phyloP scores from a whole-genome alignment of 2,888 invertebrate species.

The Cheilosia impressa region DNA sequence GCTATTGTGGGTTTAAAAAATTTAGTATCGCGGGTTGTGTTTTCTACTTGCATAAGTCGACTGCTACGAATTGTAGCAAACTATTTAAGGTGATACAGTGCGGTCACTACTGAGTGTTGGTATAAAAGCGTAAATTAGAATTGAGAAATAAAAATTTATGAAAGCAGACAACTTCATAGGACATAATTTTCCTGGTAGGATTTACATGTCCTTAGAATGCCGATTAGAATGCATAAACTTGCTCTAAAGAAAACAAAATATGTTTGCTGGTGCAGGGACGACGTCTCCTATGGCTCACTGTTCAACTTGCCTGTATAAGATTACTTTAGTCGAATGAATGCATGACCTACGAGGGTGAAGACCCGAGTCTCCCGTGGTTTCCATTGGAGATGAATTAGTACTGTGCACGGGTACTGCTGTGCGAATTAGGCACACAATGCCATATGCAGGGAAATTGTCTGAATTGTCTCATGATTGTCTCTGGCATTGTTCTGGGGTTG shows the following conservation, averaged over 20 bases:
- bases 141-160: not conserved
- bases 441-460: not conserved
- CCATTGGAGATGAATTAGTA: not conserved
- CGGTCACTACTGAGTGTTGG: too few relatives aligned
- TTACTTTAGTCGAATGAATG: not conserved
- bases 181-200: not conserved
- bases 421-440: slow-evolving; percentile 4
- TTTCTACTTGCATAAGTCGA: too few relatives aligned
- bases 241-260: slow-evolving; percentile 1
- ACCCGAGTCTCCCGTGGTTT: not conserved
- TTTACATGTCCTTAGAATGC: too few relatives aligned
- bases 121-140: too few relatives aligned
- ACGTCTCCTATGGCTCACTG: not conserved
- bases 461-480: not conserved
- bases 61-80: too few relatives aligned
- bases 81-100: too few relatives aligned
- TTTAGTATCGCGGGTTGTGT: too few relatives aligned
- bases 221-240: slow-evolving; percentile 18
- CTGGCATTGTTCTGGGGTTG: not conserved
- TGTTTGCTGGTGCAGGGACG: not conserved
- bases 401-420: not conserved
- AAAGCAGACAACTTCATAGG: not conserved
- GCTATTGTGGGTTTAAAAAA: too few relatives aligned
- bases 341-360: not conserved
- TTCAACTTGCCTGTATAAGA: not conserved